Base-by-base conservation (phyloP, 1,140 invertebrate genomes). In the Nasonia vitripennis region DNA sequence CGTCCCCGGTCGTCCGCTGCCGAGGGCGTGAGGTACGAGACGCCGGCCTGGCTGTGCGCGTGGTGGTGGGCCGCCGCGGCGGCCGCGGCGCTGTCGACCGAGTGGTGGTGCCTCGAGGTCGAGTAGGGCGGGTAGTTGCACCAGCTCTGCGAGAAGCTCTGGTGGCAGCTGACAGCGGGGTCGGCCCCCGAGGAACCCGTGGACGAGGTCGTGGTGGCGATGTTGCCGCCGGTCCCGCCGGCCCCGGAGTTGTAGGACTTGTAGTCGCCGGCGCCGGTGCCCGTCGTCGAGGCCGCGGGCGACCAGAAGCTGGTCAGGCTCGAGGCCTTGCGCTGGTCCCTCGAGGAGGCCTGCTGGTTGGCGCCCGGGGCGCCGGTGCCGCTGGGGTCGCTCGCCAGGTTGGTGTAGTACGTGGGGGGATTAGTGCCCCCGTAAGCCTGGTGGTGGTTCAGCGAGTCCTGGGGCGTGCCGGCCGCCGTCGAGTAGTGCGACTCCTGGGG, bases 321-420 rank as follows among this genome's bases (percentile, higher is more conserved):
- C 1, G 93, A 91, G 9, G 95, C 94, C 86, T 95, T 95, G 85
- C 95, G 93, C 87, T 93, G 92, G 91, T 96, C 96, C 88, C 96
- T 91, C 6, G 92, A 90, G 71, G 92, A 90, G 48, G 92, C 92
- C 55, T 88, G 89, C 83, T 94, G 89, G 92, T 94, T 86, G 88
- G 92, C 89, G 14, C 75, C 67, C 78, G 78, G 41, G 55, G 55
- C 55, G 55, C 55, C 79, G 27, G 27, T 51, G 41, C 34, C 41
- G 92, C 92, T 89, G 0, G 94, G 94, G 84, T 96, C 95, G 6
- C 95, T 94, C 55, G 95, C 95, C 89, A 97, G 94, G 89, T 97
- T 97, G 93, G 97, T 97, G 90, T 97, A 97, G 90, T 97, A 97
- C 20, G 96, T 96, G 34, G 96, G 96, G 23, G 94, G 94, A 89